Conservation (phyloP, 2,113 vertebrate genomes). For the Ammodramus savannarum region DNA sequence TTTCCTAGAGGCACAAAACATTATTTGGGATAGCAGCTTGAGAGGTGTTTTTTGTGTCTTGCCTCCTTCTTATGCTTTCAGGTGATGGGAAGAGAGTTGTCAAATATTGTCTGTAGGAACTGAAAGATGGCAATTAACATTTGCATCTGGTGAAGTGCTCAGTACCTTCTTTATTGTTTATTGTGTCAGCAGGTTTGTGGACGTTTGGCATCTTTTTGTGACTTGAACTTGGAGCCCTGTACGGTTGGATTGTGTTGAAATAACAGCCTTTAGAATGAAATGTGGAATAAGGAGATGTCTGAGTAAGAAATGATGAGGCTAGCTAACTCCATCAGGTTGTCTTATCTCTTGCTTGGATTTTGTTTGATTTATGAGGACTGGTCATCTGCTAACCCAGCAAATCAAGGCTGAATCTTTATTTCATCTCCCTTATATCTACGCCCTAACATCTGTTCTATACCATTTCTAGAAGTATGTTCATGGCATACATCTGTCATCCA, state of each 20-base stretch:
- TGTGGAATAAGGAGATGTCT: not conserved
- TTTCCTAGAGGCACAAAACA: not conserved
- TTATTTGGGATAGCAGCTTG: not conserved
- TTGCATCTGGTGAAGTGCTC: not conserved
- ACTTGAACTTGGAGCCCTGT: not conserved
- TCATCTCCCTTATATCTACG: not conserved
- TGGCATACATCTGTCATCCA: not conserved
- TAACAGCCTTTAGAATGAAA: not conserved
- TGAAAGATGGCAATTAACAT: not conserved
- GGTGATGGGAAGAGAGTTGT: not conserved
- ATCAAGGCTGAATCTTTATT: not conserved
- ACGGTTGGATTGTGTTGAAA: not conserved
- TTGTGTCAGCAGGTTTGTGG: not conserved
- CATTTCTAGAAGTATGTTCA: not conserved
- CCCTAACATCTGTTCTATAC: rapidly evolving
- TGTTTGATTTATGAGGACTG: not conserved
- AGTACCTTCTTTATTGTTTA: not conserved
- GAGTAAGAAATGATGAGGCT: not conserved
- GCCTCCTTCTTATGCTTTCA: not conserved
- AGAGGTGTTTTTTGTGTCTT: not conserved
- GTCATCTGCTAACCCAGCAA: not conserved
- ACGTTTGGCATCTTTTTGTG: not conserved
- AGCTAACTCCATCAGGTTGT: not conserved
- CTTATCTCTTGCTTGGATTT: not conserved
- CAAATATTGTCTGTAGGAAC: not conserved